Conservation (phyloP, 2,113 vertebrate genomes). For the Ivindomyrus marchei region DNA sequence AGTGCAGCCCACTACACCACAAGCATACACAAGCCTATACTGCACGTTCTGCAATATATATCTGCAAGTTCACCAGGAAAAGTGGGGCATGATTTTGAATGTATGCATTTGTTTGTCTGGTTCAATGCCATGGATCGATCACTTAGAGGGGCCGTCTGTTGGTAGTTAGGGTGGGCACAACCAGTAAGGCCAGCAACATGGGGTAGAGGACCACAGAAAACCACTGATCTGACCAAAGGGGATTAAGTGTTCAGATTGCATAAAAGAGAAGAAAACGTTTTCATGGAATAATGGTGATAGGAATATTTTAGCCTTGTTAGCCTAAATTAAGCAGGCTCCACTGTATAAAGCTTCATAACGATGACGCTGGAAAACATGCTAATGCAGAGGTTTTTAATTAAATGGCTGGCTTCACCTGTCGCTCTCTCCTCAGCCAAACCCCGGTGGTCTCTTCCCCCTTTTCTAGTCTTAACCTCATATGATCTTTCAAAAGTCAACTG, state of each 20-base stretch:
- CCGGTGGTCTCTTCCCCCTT: neutral
- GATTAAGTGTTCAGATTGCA: neutral
- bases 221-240: neutral
- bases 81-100: neutral
- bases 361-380: neutral
- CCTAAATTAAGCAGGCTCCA: neutral
- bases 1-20: neutral
- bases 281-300: neutral
- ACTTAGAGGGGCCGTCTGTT: neutral
- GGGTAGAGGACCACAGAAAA: neutral
- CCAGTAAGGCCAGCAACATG: neutral
- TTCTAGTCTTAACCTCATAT: neutral
- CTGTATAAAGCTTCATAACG: neutral
- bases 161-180: neutral
- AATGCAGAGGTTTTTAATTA: neutral
- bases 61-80: neutral
- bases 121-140: neutral
- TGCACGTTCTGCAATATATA: neutral
- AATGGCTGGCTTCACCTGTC: neutral
- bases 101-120: neutral
- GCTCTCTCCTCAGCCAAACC: neutral
- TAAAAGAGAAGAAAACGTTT: neutral
- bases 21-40: neutral
- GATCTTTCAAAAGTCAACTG: neutral
- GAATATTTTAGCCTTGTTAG: neutral